A percentile compares a stretch with the other conserved stretches of the same genome.
Conservation (phyloP, 1,140 invertebrate genomes). For the Brachionus asplanchnoidis region DNA sequence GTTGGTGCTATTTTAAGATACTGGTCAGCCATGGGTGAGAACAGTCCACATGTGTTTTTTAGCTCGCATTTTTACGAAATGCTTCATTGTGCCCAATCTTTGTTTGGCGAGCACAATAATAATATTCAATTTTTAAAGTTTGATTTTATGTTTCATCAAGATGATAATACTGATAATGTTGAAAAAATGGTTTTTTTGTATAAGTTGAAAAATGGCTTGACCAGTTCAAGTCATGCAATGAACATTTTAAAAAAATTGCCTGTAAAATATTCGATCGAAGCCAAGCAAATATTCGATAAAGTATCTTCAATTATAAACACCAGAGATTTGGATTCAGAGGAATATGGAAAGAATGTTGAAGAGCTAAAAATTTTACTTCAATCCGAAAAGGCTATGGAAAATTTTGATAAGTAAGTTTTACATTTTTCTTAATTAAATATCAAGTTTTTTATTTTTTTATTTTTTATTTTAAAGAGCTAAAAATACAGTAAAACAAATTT, state of each 20-base stretch:
- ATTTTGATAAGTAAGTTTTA: not conserved
- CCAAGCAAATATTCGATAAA: not conserved
- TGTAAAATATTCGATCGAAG: not conserved
- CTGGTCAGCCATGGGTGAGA: conserved; percentile 60
- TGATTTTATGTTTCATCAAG: conserved; percentile 36
- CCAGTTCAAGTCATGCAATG: conserved; percentile 61
- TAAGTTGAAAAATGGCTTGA: conserved; percentile 60
- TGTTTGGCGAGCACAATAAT: conserved; percentile 47
- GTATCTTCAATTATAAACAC: not conserved
- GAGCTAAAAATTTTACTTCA: not conserved
- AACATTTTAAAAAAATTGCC: not conserved
- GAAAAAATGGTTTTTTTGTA: conserved; percentile 63
- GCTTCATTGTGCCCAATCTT: conserved; percentile 59
- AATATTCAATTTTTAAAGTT: conserved; percentile 43
- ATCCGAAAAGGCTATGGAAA: not conserved
- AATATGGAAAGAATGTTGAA: not conserved
- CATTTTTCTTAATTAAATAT: not conserved
- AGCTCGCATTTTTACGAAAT: conserved; percentile 72
- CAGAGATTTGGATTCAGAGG: not conserved
- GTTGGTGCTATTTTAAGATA: conserved; percentile 65
- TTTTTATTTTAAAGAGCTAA: not conserved
- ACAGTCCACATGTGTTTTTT: conserved; percentile 70
- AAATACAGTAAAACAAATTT: not conserved
- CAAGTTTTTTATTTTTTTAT: not conserved
- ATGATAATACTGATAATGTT: conserved; percentile 50